phyloP scores from a whole-genome alignment of 2,113 vertebrate species.

The Heterochromis multidens region DNA sequence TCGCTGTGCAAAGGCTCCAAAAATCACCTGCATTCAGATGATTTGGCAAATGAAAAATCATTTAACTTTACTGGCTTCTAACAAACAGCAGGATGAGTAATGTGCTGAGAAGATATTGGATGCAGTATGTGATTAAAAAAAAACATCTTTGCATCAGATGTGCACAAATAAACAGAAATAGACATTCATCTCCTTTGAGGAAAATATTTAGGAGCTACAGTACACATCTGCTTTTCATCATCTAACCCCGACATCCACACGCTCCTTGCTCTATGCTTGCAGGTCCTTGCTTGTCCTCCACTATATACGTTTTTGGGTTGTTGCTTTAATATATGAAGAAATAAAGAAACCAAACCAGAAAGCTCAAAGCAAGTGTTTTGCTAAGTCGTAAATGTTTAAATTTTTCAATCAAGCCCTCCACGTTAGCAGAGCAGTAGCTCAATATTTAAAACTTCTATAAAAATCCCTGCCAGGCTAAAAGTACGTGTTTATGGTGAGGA shows the following conservation, averaged over 20 bases:
- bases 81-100: background rate
- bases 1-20: background rate
- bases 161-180: conserved; percentile 2
- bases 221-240: conserved; percentile 44
- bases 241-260: background rate
- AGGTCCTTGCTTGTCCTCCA: background rate
- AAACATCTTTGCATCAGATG: background rate
- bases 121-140: background rate
- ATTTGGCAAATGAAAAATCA: background rate
- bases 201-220: conserved; percentile 36
- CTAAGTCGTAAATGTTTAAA: background rate
- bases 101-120: background rate
- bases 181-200: background rate
- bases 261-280: background rate
- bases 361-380: too few species aligned
- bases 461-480: background rate
- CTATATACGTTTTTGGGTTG: background rate
- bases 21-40: background rate
- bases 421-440: too few species aligned
- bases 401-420: background rate
- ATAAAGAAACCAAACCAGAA: background rate
- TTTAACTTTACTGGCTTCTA: background rate
- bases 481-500: background rate
- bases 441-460: background rate
- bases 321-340: background rate